Evolutionary conservation across 1,140 invertebrate genomes (phyloP), one percentile per base, ranked within the genome.

Genomic region (Protaetia brevitarsis): DNA sequence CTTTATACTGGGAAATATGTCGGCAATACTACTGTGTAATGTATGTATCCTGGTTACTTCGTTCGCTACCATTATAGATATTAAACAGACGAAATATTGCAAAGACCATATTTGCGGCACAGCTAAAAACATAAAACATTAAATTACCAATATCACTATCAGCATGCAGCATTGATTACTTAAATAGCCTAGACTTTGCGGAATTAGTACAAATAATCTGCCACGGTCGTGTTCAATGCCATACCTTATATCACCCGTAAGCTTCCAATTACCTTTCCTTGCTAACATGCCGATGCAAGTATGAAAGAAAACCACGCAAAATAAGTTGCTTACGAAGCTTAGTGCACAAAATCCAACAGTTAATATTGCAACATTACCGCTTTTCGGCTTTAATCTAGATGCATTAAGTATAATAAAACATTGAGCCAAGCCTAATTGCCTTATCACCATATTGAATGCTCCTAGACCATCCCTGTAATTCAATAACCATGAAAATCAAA

Each of bases 61-160:
- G 23, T 62, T 62, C 13, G 19, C 13, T 36, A 62, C 10, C 5
- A 36, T 13, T 6, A 62, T 36, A 3, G 29, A 34, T 2, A 62
- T 36, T 3, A 13, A 21, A 27, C 29, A 62, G 2, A 23, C 13
- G 13, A 62, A 62, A 36, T 62, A 62, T 7, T 36, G 27, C 10
- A 62, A 13, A 21, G 29, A 34, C 60, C 60, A 62, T 19, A 62
- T 23, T 16, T 62, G 60, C 7, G 60, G 60, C 23, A 31, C 29
- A 21, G 29, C 57, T 59, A 27, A 2, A 51, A 59, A 59, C n/a
- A 29, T 10, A 29, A 4, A 29, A 0, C 3, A 29, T 29, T 58
- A n/a, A 58, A 23, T 23, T 7, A 57, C 26, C 19, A 21, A 23
- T 13, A 57, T 5, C 3, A 8, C 51, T 57, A 57, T n/a, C 26